phyloP scores from a whole-genome alignment of 2,797 vertebrate genomes.

The Sparus aurata region DNA sequence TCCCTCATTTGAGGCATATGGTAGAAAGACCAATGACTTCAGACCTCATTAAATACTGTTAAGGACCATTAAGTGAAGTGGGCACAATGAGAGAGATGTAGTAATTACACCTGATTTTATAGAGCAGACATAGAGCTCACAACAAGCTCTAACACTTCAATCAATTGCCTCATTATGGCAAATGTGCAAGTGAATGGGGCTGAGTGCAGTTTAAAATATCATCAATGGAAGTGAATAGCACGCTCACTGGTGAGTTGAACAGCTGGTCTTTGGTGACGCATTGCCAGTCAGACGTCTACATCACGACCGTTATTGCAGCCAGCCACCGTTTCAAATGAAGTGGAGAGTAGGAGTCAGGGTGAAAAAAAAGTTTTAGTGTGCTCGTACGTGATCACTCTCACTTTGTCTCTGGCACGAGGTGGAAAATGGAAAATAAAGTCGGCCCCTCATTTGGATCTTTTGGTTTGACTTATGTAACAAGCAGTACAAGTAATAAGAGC shows the following conservation, averaged over 20 bases:
- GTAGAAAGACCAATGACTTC: conserved; percentile 51
- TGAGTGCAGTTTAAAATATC: conserved; percentile 42
- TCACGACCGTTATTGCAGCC: conserved; percentile 13
- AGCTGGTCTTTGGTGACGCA: conserved; percentile 43
- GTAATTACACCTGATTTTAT: conserved; percentile 42
- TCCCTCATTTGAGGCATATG: conserved; percentile 49
- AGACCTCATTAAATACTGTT: conserved; percentile 50
- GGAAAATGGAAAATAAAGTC: conserved; percentile 35
- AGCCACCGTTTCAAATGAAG: conserved; percentile 31
- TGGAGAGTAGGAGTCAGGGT: conserved; percentile 27
- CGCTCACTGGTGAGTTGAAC: conserved; percentile 31
- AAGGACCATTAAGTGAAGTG: conserved; percentile 43
- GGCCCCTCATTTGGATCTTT: conserved; percentile 35
- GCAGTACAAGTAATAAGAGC: background rate
- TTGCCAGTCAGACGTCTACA: conserved; percentile 31
- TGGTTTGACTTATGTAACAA: conserved; percentile 49
- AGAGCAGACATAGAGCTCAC: background rate
- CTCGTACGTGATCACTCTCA: conserved; percentile 10
- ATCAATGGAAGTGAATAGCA: conserved; percentile 22
- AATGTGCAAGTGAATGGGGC: conserved; percentile 46
- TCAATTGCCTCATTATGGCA: conserved; percentile 38
- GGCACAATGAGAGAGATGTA: conserved; percentile 19
- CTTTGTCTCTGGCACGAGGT: conserved; percentile 19
- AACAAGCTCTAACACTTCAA: conserved; percentile 37
- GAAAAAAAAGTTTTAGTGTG: conserved; percentile 33